Evolutionary conservation across 2,113 vertebrate species (phyloP), one percentile per base, ranked within the genome.

Genomic region (Daubentonia madagascariensis): DNA sequence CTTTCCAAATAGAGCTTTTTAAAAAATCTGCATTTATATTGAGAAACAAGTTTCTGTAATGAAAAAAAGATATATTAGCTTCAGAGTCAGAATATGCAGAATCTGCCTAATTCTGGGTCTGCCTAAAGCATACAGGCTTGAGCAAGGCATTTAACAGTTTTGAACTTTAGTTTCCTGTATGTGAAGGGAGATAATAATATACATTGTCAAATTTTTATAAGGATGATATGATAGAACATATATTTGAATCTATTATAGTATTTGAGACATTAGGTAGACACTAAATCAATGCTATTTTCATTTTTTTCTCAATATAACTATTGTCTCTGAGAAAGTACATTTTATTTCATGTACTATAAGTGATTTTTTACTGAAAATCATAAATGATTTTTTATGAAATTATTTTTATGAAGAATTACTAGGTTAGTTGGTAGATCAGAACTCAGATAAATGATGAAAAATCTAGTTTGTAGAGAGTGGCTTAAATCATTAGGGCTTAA

Each of bases 91-190:
- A 52, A 35, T 57, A 8, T 8, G 3, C 1, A 63, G 72, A 84
- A 40, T 63, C 18, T n/a, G 40, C 48, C 43, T 18, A 9, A 67
- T 68, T 85, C 57, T 73, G 16, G 17, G 14, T 25, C 48, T 65
- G 6, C 25, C 10, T n/a, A 32, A 63, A 16, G 3, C 45, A 3
- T 0, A 3, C 3, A 32, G n/a, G 18, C 35, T 50, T 57, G n/a
- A 63, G 75, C 4, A 35, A 37, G n/a, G 6, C 32, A 16, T 30
- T 73, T 30, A 8, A 8, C 18, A 6, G 3, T 70, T 85, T 72
- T 37, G 45, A 89, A 10, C 63, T 17, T 80, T 1, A 10, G 10
- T 61, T 52, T 63, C 30, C 61, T 20, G 0, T 9, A 22, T 11
- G 28, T 16, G 59, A 40, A 79, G 13, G 63, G 37, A 88, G 35